Evolutionary conservation across 2,797 vertebrate species (phyloP), one percentile per base, ranked within the genome.

Genomic region (Echiichthys vipera): DNA sequence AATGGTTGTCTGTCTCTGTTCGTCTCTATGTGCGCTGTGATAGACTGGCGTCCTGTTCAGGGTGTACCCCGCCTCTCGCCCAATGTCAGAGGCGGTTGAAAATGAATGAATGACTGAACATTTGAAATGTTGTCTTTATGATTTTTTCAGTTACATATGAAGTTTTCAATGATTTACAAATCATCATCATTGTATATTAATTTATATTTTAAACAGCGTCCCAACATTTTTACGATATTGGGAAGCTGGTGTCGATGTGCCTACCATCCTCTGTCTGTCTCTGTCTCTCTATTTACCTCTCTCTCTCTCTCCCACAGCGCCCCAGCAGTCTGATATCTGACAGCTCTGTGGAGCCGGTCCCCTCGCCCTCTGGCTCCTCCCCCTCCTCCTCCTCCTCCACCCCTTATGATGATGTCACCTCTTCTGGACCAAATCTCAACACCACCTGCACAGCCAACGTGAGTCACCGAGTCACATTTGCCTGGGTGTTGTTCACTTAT

Each of bases 241-340:
- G 4, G 45, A 34, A 45, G 17, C 34, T 25, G 34, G 1, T 42
- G 15, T 1, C 65, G 49, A 49, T 51, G 49, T n/a, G 24, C 8
- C 34, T 22, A 42, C 30, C 53, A 45, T 14, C 50, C n/a, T 75
- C 49, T 72, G 18, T 65, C 11, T 69, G 14, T 50, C 42, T 37
- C 18, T 64, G 34, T 40, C 42, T 69, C n/a, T 69, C 43, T 27
- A 5, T 68, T 55, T 45, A 12, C 42, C 22, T 63, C 29, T 34
- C 5, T 69, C 40, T 42, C 42, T 65, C n/a, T 71, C 50, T 46
- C 47, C 42, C 68, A n/a, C 84, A 95, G 93, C 91, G 94, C 39
- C 94, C 94, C 56, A 95, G 91, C 87, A 95, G 94, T 75, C 90
- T 95, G 62, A 84, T 94, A 77, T 95, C 94, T 7, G 95, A 94